These are phyloP conservation scores for Eulemur rubriventer DNA, from an alignment of 2,797 vertebrate species.

Conservation along the genomic window DNA sequence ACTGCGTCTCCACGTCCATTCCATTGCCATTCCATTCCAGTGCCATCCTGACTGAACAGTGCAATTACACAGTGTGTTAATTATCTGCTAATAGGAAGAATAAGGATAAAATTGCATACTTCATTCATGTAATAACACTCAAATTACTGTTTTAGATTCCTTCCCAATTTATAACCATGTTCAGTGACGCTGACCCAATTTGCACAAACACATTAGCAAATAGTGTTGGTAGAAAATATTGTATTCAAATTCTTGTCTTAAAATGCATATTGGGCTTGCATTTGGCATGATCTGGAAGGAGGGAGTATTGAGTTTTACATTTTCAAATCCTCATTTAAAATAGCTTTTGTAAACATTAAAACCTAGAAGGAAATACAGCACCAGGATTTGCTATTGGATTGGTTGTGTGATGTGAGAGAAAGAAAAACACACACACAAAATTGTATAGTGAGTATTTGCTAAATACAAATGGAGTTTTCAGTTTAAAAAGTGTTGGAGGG, in stretches of 20 bases:
- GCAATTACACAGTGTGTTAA: conserved; percentile 71
- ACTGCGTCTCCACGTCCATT: not conserved
- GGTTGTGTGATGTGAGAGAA: not conserved
- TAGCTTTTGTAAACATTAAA: conserved; percentile 8
- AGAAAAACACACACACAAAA: not conserved
- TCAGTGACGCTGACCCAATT: conserved; percentile 43
- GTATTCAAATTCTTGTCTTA: conserved; percentile 21
- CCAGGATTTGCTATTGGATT: not conserved
- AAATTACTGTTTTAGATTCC: conserved; percentile 69
- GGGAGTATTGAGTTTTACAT: not conserved
- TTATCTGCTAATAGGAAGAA: conserved; percentile 63
- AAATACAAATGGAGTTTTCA: not conserved
- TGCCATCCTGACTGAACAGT: conserved; percentile 61
- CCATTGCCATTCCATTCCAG: not conserved
- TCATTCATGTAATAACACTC: conserved; percentile 64
- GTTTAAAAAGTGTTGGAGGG: not conserved
- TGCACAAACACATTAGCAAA: conserved; percentile 54
- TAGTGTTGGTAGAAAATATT: not conserved
- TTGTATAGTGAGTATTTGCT: not conserved
- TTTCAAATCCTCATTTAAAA: conserved; percentile 3
- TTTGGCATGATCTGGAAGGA: not conserved
- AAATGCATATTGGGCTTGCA: not conserved
- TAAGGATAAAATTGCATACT: conserved; percentile 71
- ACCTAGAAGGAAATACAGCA: not conserved
- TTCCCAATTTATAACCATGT: conserved; percentile 57